These are phyloP conservation scores for Corynorhinus townsendii DNA, from an alignment of 2,113 vertebrate species.

Conservation along the genomic window DNA sequence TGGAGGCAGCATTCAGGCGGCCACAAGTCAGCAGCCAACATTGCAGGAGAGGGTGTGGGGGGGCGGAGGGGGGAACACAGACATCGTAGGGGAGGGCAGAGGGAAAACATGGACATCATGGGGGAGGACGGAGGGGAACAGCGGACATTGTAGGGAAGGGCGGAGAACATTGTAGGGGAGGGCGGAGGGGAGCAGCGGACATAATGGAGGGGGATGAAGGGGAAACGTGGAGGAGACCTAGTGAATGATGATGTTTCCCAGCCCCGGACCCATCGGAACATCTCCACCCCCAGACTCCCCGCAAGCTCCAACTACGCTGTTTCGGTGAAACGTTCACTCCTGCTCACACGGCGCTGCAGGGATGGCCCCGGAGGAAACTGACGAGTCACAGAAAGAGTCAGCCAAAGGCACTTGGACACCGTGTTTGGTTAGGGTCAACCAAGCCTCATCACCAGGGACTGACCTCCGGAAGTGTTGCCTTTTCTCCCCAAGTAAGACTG, in stretches of 20 bases:
- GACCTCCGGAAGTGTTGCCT: background rate
- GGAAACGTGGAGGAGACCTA: background rate
- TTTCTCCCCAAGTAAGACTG: background rate
- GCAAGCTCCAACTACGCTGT: background rate
- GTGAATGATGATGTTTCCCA: background rate
- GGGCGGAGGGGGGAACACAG: background rate
- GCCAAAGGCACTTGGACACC: background rate
- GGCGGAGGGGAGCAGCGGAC: background rate
- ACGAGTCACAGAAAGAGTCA: background rate
- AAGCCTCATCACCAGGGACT: background rate
- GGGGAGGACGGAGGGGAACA: too few species aligned
- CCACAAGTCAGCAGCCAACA: background rate
- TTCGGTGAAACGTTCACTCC: background rate
- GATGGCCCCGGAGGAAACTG: too few species aligned
- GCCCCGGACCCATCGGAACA: background rate
- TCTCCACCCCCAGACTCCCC: background rate
- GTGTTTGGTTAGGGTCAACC: background rate
- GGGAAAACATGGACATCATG: background rate
- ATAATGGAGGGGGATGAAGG: background rate
- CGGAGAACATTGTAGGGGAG: background rate
- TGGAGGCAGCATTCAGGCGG: background rate
- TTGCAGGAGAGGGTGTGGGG: too few species aligned
- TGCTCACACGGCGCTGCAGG: background rate
- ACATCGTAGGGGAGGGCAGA: too few species aligned
- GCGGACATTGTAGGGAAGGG: too few species aligned